Conservation (phyloP, 2,888 invertebrate species). For the Sisyra nigra region DNA sequence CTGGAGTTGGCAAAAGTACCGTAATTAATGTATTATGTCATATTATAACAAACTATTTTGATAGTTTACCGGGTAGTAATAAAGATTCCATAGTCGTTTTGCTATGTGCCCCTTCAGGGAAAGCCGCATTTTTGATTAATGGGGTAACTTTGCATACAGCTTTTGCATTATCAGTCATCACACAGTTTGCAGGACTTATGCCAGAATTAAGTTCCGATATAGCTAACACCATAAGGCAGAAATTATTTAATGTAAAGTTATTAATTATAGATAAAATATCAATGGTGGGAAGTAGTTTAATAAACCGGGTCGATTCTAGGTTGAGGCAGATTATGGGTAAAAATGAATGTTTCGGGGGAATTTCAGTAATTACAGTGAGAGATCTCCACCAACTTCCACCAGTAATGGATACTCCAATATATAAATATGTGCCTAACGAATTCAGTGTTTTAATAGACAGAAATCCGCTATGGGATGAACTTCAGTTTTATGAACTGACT, state of each 20-base stretch:
- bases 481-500: constrained; percentile 17
- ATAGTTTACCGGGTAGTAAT: no score
- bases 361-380: constrained; percentile 19
- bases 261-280: no score
- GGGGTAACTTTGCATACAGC: constrained; percentile 16
- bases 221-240: constrained; percentile 13
- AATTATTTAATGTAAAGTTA: constrained; percentile 14
- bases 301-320: constrained; percentile 16
- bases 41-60: no score
- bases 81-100: no score
- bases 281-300: no score
- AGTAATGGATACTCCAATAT: constrained; percentile 16
- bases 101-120: constrained; percentile 14
- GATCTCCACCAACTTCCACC: constrained; percentile 21
- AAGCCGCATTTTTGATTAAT: constrained; percentile 14
- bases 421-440: constrained; percentile 9
- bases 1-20: constrained; percentile 10
- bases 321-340: constrained; percentile 18
- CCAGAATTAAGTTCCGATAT: no score
- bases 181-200: no score
- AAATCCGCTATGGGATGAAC: constrained; percentile 14
- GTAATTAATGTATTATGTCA: constrained; percentile 6
- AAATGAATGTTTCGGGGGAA: constrained; percentile 18
- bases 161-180: no score
- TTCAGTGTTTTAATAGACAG: constrained; percentile 3